Percentiles rank a stretch among this genome's conserved stretches.
phyloP scores from a whole-genome alignment of 2,113 vertebrate species.

The Burhinus oedicnemus region DNA sequence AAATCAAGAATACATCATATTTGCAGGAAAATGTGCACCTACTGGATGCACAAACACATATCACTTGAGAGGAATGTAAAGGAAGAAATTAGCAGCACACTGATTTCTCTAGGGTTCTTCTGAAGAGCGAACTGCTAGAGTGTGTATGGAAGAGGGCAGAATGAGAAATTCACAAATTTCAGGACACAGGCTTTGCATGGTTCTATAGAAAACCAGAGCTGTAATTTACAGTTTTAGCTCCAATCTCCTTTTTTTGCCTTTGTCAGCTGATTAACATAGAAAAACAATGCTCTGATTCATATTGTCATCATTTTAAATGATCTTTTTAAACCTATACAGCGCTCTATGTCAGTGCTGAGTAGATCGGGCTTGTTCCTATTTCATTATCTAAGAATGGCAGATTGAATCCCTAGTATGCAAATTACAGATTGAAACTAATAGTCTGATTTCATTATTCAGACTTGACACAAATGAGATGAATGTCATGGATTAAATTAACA shows the following conservation, averaged over 20 bases:
- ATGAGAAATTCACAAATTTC: background rate
- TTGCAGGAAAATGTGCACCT: background rate
- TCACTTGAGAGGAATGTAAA: background rate
- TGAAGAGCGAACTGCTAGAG: background rate
- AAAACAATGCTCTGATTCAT: background rate
- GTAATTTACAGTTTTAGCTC: background rate
- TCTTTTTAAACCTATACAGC: background rate
- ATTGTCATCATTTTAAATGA: background rate
- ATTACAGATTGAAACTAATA: slow-evolving; percentile 23
- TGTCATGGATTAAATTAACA: slow-evolving; percentile 30
- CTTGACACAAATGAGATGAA: slow-evolving; percentile 22
- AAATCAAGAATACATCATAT: background rate
- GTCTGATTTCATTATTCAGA: slow-evolving; percentile 19
- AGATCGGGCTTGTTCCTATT: background rate
- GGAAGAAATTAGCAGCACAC: background rate
- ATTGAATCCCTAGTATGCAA: background rate
- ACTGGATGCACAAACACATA: background rate
- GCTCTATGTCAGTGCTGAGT: background rate
- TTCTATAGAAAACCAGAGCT: background rate
- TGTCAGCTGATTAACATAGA: background rate
- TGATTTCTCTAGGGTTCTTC: background rate
- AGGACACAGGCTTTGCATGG: background rate
- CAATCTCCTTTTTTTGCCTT: background rate
- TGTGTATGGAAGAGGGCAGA: background rate
- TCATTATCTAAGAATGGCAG: background rate